Base-by-base conservation (phyloP, 2,113 vertebrate species). In the Amblyopsis rosae region DNA sequence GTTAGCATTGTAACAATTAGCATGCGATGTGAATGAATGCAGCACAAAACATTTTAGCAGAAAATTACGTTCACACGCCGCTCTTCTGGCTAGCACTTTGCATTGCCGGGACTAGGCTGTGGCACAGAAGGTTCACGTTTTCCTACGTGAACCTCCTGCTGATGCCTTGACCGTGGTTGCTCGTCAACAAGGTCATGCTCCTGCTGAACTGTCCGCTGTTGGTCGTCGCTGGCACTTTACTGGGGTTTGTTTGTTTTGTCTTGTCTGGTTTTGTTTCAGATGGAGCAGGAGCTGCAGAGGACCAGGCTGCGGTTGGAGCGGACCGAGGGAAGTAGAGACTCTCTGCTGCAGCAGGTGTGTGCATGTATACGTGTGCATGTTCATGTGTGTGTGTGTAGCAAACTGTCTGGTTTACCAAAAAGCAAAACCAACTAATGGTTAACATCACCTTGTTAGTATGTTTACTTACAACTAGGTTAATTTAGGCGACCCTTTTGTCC, bases 261-360 rank as follows among this genome's bases (percentile, higher is more conserved):
- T 2, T n/a, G 60, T 32, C 68, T 61, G 7, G 56, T 67, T 13
- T 62, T 68, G 1, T 55, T 60, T 67, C 35, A 93, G 92, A 80
- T 95, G 87, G 93, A 94, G 70, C 91, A 92, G 72, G 94, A 97
- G 76, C 85, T 98, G 86, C 91, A 95, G 54, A 83, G 82, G 51
- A 93, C 92, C 3, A 90, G 67, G 67, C 92, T 91, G 77, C 89
- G 91, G 49, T 60, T 97, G 69, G 91, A 92, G 67, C 93, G 96
- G 73, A 95, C 95, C 4, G 96, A 98, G 89, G 89, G 89, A 59
- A 94, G 84, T 82, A 93, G 93, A 89, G 93, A 95, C 80, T 80
- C 90, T 51, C 94, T 99, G 64, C 82, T 91, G 75, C 92, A 89
- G 76, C 95, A 98, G 95, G 96, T 98, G 91, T 68, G 82, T 77